These are phyloP conservation scores for Dromiciops gliroides DNA, from an alignment of 2,113 vertebrate species.

Conservation along the genomic window DNA sequence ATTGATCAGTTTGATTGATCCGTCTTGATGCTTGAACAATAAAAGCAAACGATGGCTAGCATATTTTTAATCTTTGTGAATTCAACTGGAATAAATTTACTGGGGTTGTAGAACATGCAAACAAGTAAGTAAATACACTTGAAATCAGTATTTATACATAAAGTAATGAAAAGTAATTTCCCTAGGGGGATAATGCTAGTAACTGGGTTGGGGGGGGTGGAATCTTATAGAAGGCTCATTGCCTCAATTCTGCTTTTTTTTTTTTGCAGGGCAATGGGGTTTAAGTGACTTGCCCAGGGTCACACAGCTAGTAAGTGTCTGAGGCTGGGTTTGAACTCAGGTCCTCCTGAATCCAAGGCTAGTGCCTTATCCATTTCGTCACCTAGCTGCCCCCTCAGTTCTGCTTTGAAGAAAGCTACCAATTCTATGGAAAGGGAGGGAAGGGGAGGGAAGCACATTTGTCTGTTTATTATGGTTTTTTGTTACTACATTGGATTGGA, in stretches of 20 bases:
- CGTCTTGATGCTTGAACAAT: background rate
- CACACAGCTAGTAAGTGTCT: too few relatives aligned
- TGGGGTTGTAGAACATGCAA: background rate
- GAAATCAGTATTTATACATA: background rate
- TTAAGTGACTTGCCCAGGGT: too few relatives aligned
- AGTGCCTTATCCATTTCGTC: too few relatives aligned
- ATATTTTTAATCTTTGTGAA: background rate
- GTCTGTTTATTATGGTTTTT: conserved; percentile 22
- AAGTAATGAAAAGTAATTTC: background rate
- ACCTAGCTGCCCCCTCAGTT: too few relatives aligned
- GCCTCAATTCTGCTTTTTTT: background rate
- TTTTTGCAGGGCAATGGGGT: too few relatives aligned
- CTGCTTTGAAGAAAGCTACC: background rate
- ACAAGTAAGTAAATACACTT: background rate
- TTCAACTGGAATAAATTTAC: background rate
- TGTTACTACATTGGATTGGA: background rate
- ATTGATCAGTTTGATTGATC: background rate
- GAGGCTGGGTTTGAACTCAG: too few relatives aligned
- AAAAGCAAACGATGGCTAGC: background rate
- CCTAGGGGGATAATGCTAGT: background rate
- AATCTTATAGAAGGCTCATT: background rate
- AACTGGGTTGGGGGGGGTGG: background rate
- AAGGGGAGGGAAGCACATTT: background rate
- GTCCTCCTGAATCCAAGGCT: too few relatives aligned
- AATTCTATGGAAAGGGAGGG: background rate